Evolutionary conservation across 2,888 invertebrate genomes (phyloP), one percentile per base, ranked within the genome.

Genomic region (Lycophotia porphyrea): DNA sequence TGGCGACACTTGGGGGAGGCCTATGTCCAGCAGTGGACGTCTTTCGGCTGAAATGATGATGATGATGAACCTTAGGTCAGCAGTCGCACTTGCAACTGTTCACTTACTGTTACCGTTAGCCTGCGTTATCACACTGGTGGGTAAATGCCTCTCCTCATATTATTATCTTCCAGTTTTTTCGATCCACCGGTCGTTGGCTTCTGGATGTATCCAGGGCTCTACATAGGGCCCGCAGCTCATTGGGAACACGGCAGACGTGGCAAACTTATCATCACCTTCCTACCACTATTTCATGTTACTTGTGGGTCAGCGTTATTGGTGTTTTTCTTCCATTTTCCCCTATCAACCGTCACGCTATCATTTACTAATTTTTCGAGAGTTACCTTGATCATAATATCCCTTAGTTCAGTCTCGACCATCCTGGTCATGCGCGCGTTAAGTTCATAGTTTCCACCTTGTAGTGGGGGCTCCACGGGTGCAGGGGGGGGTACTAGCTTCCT

Each of bases 311-410:
- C 4, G 24, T 49, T n/a, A 55, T 27, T 27, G 15, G 13, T 52
- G 55, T 58, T 18, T 31, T 58, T 27, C 49, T 24, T 11, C 13
- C 27, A 55, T 55, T 27, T 7, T 27, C 15, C 7, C 15, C 27
- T 52, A 15, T 27, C 55, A 27, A 27, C 55, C 15, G 15, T 27
- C 55, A 27, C 27, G 55, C 1, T 15, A 55, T 27, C 15, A 15
- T 55, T 27, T 15, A 15, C 55, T 55, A 5, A 15, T 27, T 15
- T 27, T 55, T 27, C 8, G 27, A 15, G 39, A 39, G 39, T 78
- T 82, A 93, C 94, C 88, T 91, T 91, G 5, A 85, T 89, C 94
- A 95, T 94, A 27, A 95, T 88, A 44, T 91, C 84, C 42, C 90
- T 85, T 2, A 95, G 86, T 74, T 95, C 95, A 0, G 86, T 85